Percentiles rank a stretch among this genome's conserved stretches.
phyloP scores from a whole-genome alignment of 1,140 invertebrate genomes.

The Hycleus phaleratus region DNA sequence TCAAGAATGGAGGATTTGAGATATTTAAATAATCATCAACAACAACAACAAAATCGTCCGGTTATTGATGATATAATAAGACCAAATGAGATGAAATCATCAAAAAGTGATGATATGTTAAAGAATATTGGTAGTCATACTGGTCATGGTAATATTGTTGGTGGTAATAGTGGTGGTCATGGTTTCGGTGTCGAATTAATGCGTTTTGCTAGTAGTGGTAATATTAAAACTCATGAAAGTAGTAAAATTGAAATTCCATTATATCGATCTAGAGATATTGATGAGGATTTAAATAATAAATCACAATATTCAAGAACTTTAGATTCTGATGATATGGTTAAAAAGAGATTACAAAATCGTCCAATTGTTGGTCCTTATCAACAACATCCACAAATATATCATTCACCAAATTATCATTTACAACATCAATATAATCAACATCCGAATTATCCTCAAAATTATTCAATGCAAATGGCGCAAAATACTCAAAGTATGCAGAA shows the following conservation, averaged over 20 bases:
- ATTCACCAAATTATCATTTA: slow-evolving; percentile 18
- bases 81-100: slow-evolving; percentile 33
- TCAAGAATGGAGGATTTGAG: background rate
- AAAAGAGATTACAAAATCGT: slow-evolving; percentile 4
- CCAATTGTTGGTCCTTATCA: background rate
- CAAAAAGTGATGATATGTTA: slow-evolving; percentile 36
- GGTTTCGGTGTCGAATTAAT: slow-evolving; percentile 18
- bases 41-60: too few species aligned
- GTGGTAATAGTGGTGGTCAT: too few species aligned
- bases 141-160: slow-evolving; percentile 14
- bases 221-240: slow-evolving; percentile 30
- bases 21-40: background rate
- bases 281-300: slow-evolving; percentile 19
- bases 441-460: slow-evolving; percentile 12
- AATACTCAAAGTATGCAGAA: slow-evolving; percentile 38
- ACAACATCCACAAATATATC: slow-evolving; percentile 32
- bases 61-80: slow-evolving; percentile 1
- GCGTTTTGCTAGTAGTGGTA: slow-evolving; percentile 38
- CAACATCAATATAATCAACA: slow-evolving; percentile 22
- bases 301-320: background rate
- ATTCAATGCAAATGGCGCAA: slow-evolving; percentile 30
- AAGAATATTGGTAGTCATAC: slow-evolving; percentile 26
- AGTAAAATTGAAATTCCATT: slow-evolving; percentile 23
- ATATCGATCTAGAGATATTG: slow-evolving; percentile 15
- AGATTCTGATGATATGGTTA: background rate